These are phyloP conservation scores for Cataglyphis rosenhaueri DNA, from an alignment of 2,888 invertebrate genomes.

Conservation along the genomic window DNA sequence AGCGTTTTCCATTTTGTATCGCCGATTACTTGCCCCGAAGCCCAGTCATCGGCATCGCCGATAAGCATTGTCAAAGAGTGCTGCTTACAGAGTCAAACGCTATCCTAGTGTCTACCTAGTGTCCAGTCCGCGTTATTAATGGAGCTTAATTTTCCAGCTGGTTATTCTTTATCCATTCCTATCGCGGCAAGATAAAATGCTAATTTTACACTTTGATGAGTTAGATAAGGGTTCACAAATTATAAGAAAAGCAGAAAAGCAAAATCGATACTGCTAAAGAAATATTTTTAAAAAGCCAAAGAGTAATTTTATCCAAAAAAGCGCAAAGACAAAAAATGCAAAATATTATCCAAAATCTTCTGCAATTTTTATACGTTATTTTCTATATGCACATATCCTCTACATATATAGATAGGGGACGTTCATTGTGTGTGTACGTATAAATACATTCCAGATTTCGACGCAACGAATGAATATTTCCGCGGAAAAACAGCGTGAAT, in stretches of 20 bases:
- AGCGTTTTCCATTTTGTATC: constrained; percentile 58
- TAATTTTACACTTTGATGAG: neutral
- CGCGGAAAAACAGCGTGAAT: constrained; percentile 21
- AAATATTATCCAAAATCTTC: neutral
- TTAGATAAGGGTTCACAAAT: neutral
- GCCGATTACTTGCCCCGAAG: constrained; percentile 57
- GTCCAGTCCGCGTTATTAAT: constrained; percentile 48
- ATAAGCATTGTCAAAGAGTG: constrained; percentile 58
- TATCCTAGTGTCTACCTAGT: constrained; percentile 25
- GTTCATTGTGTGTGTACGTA: neutral
- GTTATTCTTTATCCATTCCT: constrained; percentile 13
- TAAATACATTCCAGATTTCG: constrained; percentile 25
- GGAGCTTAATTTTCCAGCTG: constrained; percentile 22
- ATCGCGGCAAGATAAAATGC: neutral
- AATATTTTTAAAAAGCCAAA: neutral
- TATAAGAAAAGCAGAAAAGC: neutral
- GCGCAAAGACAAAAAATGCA: neutral
- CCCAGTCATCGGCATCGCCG: constrained; percentile 31
- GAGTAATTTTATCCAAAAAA: neutral
- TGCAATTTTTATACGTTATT: neutral
- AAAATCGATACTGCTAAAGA: neutral
- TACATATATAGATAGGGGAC: neutral
- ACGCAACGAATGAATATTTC: neutral
- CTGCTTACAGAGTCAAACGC: constrained; percentile 38
- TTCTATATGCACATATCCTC: neutral